Evolutionary conservation across 2,113 vertebrate genomes (phyloP), one percentile per base, ranked within the genome.

Genomic region (rat (Rattus norvegicus)): DNA sequence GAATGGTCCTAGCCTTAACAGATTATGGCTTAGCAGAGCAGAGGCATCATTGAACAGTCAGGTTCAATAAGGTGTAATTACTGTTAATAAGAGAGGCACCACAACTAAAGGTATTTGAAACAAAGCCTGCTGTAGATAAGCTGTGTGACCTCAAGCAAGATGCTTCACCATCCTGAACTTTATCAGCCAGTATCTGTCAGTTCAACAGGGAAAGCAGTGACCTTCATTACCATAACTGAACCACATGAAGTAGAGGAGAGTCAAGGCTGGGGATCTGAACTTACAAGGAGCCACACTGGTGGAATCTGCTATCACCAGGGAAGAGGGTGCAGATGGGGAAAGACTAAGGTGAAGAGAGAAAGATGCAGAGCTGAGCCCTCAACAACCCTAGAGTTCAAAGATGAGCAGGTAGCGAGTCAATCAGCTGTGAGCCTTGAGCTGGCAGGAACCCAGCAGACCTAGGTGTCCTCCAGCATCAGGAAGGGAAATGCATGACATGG

Each of bases 81-180:
- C 36, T 39, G 36, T 56, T 65, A 33, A 67, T 67, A 65, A 26
- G 19, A 47, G 61, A 87, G 56, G 9, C 20, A 87, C 6, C 13
- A 89, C 83, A 94, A 69, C 16, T n/a, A 43, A 92, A 86, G 65
- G 4, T 30, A 22, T 17, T 88, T 69, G 52, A 95, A n/a, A 47
- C 47, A 80, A 77, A 83, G 73, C 72, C 20, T 39, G 26, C 81
- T 81, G 13, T 59, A 47, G 19, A 65, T 69, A 59, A 77, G 70
- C 93, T 76, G 30, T 56, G 69, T 73, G 92, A 81, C 77, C 67
- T 72, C 59, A 24, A 88, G 75, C 81, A 93, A 90, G 20, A 88
- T 88, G 85, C 65, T 91, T 76, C 56, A 28, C 65, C 26, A 36
- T 22, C 11, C 72, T 94, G 93, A 91, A 94, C 61, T 52, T 72